phyloP scores from a whole-genome alignment of 1,140 invertebrate genomes.

The Trachymyrmex septentrionalis region DNA sequence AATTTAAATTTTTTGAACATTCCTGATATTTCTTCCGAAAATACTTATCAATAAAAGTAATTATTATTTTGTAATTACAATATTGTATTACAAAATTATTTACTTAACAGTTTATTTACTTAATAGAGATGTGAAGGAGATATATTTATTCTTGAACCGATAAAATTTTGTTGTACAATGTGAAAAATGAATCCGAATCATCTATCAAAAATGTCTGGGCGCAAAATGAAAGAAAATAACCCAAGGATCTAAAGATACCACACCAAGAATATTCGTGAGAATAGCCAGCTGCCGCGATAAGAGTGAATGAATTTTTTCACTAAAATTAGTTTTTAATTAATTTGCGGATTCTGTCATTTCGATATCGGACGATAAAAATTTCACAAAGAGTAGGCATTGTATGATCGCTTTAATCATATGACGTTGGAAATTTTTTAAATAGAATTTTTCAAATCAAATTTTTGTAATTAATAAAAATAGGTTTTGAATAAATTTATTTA shows the following conservation, averaged over 20 bases:
- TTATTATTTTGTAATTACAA: neutral
- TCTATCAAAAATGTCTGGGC: slow-evolving; percentile 18
- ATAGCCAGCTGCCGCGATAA: slow-evolving; percentile 5
- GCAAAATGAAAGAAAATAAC: slow-evolving; percentile 7
- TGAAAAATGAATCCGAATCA: slow-evolving; percentile 21
- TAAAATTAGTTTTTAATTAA: slow-evolving; percentile 36
- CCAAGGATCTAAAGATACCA: neutral
- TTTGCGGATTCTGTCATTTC: neutral
- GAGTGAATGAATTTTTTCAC: slow-evolving; percentile 28
- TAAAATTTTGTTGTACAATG: slow-evolving; percentile 12
- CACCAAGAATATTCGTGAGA: neutral
- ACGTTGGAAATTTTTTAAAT: neutral
- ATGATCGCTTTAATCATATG: neutral
- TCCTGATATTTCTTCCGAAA: neutral
- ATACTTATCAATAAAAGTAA: neutral
- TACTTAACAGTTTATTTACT: neutral
- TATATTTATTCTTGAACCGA: slow-evolving; percentile 13
- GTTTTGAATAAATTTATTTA: slow-evolving; percentile 5
- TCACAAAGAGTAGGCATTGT: neutral
- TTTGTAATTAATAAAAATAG: neutral
- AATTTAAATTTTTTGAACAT: neutral
- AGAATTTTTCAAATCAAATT: neutral
- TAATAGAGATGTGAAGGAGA: neutral
- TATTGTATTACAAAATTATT: slow-evolving; percentile 10
- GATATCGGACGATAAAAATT: neutral